Conservation (phyloP, 2,888 invertebrate species). For the Pristionchus japonicus region DNA sequence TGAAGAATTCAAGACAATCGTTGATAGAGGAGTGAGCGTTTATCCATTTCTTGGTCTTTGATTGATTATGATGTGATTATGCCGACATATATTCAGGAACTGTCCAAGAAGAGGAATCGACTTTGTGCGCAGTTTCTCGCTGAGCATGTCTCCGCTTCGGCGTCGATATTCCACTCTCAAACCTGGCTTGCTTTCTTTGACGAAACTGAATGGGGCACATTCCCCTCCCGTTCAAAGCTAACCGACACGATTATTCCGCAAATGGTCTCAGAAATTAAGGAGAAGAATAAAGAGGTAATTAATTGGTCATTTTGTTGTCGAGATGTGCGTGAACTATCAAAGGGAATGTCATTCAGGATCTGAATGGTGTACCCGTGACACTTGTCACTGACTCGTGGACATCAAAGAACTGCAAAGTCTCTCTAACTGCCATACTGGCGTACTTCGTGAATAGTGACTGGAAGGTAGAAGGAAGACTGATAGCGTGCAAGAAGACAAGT, state of each 20-base stretch:
- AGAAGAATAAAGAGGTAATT: background rate
- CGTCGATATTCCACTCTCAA: background rate
- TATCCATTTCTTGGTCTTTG: too few species aligned
- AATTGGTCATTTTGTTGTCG: too few species aligned
- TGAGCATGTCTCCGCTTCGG: background rate
- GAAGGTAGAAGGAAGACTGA: background rate
- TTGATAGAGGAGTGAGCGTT: too few species aligned
- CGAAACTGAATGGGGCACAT: background rate
- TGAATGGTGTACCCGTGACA: background rate
- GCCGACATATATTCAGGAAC: too few species aligned
- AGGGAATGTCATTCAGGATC: too few species aligned
- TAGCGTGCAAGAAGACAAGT: background rate
- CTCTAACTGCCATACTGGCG: background rate
- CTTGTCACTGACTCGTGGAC: background rate
- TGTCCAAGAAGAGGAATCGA: background rate
- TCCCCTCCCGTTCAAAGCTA: background rate
- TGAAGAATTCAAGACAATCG: too few species aligned
- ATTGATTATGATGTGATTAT: too few species aligned
- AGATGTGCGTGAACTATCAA: too few species aligned
- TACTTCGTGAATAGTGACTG: background rate
- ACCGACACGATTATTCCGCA: background rate
- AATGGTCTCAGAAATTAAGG: background rate
- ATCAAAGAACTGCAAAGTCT: background rate
- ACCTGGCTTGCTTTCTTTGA: background rate
- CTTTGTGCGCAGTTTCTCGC: background rate